Conservation (phyloP, 2,888 invertebrate genomes). For the Acronicta leporina region DNA sequence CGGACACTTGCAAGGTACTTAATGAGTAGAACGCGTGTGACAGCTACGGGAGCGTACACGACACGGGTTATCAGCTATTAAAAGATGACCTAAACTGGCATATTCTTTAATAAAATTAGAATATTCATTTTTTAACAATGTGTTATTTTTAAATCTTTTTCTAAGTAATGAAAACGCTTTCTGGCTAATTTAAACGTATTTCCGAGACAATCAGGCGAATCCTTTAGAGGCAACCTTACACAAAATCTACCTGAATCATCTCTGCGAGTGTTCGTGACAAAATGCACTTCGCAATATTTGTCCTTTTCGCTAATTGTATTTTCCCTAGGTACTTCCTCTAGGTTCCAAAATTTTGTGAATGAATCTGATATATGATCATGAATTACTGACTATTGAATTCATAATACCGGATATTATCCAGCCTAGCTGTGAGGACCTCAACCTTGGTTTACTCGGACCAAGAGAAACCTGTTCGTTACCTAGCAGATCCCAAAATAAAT, state of each 20-base stretch:
- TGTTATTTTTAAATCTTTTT: constrained; percentile 40
- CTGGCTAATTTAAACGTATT: constrained; percentile 46
- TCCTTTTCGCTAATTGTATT: constrained; percentile 28
- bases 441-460: constrained; percentile 37
- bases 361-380: constrained; percentile 2
- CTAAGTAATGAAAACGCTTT: constrained; percentile 38
- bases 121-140: constrained; percentile 33
- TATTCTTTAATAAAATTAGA: constrained; percentile 48
- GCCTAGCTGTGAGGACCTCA: constrained; percentile 46
- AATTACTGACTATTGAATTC: constrained; percentile 9
- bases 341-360: constrained; percentile 47
- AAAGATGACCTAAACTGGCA: constrained; percentile 31
- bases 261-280: constrained; percentile 33
- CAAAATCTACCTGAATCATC: constrained; percentile 38
- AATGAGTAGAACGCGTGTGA: too few species aligned
- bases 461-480: constrained; percentile 43
- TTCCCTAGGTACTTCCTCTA: constrained; percentile 48
- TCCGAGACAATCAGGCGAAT: constrained; percentile 30
- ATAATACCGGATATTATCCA: constrained; percentile 56
- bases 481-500: constrained; percentile 40
- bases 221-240: constrained; percentile 29
- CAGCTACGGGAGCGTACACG: too few species aligned
- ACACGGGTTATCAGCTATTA: too few species aligned
- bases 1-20: too few species aligned
- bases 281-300: constrained; percentile 45